Evolutionary conservation across 2,113 vertebrate genomes (phyloP), one percentile per base, ranked within the genome.

Genomic region (Chamaetylas fuelleborni): DNA sequence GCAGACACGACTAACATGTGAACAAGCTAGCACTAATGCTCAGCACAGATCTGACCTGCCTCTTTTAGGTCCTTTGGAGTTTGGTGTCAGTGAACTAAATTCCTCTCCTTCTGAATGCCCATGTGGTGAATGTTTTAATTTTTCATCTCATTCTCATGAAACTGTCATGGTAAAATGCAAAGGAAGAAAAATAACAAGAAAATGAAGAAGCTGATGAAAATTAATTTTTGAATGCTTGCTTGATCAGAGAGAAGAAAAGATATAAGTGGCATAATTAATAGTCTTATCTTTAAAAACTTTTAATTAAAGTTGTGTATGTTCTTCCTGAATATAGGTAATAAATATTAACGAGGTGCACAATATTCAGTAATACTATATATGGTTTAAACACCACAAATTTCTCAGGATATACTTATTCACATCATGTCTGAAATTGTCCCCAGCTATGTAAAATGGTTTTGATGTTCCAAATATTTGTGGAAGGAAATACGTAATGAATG

Each of bases 401-500:
- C 36, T 74, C n/a, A 76, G 34, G 31, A n/a, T 11, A 56, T 43
- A 62, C 12, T 78, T 53, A 53, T 64, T 92, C 34, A 18, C 25
- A 45, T 62, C 7, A 42, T 29, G 17, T 51, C 53, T 92, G 51
- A 67, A 43, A 86, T 86, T 86, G 29, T 84, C 57, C 7, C 31
- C 72, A 89, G 22, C 31, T 61, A 66, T 31, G 16, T 48, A 81
- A 73, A 14, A 79, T 29, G 12, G 22, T 42, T 94, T 88, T 81
- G 40, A 81, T 47, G 20, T 87, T 88, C 33, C 74, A 88, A 93
- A 92, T 83, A 87, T 83, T 89, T 82, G 36, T 89, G 83, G 82
- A 88, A 95, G 36, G 94, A 97, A 95, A 86, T 89, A 96, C 90
- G 70, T 96, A 93, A 95, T 77, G 74, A 97, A 71, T 51, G n/a